Evolutionary conservation across 92 coral and sea anemone species (phyloP).

Genomic region (Bergia sp.): DNA sequence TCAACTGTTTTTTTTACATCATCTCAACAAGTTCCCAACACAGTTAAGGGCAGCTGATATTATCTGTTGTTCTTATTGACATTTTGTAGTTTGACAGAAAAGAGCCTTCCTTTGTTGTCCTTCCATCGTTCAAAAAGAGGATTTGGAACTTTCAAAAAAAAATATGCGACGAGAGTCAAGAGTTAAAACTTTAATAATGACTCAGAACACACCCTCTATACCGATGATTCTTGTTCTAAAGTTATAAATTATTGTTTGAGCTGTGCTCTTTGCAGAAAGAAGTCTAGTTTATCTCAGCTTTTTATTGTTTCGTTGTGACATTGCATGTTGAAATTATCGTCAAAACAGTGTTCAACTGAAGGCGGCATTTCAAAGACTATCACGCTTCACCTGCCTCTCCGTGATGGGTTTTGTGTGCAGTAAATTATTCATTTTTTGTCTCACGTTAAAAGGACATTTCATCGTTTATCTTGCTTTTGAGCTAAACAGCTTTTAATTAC

Average conservation of each 20-base stretch:
- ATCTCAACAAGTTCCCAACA: conserved; percentile 6
- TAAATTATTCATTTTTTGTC: conserved; percentile 46
- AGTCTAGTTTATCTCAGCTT: conserved; percentile 20
- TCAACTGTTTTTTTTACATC: not conserved
- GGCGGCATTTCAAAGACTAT: conserved; percentile 44
- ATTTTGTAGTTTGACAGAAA: conserved; percentile 12
- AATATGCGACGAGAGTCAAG: not conserved
- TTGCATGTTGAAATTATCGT: conserved; percentile 36
- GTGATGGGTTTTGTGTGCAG: conserved; percentile 41
- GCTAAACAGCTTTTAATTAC: conserved; percentile 50
- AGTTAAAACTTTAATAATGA: not conserved
- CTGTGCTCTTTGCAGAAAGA: not conserved
- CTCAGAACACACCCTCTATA: not conserved
- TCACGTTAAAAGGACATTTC: conserved; percentile 43
- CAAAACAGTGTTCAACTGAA: conserved; percentile 37
- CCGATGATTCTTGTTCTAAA: not conserved
- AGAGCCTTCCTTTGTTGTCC: conserved; percentile 23
- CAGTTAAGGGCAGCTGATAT: conserved; percentile 31
- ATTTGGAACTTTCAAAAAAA: not conserved
- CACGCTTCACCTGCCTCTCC: conserved; percentile 21
- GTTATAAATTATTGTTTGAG: not conserved
- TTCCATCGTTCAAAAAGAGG: not conserved
- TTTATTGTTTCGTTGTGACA: conserved; percentile 45
- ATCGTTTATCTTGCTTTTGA: conserved; percentile 44
- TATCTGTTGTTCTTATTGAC: conserved; percentile 19